These are phyloP conservation scores for Cheirogaleus medius DNA, from an alignment of 2,113 vertebrate species.

Conservation along the genomic window DNA sequence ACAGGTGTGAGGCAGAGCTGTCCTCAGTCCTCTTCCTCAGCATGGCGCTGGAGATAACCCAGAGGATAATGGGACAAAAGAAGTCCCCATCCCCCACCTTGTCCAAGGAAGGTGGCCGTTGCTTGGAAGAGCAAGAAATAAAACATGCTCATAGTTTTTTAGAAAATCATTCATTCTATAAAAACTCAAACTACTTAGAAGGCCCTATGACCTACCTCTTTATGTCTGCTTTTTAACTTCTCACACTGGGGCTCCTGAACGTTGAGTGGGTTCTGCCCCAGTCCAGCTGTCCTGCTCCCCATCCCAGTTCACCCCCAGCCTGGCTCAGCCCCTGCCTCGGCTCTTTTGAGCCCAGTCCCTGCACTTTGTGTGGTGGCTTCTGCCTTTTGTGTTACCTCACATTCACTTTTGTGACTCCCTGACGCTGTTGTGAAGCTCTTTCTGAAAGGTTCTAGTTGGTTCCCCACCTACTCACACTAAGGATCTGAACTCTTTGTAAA, in stretches of 20 bases:
- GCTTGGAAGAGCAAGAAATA: neutral
- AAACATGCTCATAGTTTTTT: neutral
- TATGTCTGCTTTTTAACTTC: neutral
- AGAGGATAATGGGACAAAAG: neutral
- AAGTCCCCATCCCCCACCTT: neutral
- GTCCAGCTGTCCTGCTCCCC: neutral
- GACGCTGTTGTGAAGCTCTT: neutral
- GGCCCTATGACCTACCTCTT: neutral
- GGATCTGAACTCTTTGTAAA: neutral
- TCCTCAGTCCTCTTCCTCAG: neutral
- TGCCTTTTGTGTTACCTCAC: neutral
- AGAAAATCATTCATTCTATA: neutral
- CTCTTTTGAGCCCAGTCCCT: neutral
- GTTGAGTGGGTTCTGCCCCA: neutral
- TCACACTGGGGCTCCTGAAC: neutral
- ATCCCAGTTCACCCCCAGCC: neutral
- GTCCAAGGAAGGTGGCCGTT: neutral
- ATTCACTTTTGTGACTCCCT: neutral
- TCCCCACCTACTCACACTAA: neutral
- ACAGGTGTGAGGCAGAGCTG: neutral
- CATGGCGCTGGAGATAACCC: neutral
- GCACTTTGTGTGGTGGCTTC: neutral
- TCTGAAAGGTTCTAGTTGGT: neutral
- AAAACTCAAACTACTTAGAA: neutral
- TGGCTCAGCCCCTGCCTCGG: neutral